Evolutionary conservation across 2,888 invertebrate species (phyloP), one percentile per base, ranked within the genome.

Genomic region (Anorthoa munda): DNA sequence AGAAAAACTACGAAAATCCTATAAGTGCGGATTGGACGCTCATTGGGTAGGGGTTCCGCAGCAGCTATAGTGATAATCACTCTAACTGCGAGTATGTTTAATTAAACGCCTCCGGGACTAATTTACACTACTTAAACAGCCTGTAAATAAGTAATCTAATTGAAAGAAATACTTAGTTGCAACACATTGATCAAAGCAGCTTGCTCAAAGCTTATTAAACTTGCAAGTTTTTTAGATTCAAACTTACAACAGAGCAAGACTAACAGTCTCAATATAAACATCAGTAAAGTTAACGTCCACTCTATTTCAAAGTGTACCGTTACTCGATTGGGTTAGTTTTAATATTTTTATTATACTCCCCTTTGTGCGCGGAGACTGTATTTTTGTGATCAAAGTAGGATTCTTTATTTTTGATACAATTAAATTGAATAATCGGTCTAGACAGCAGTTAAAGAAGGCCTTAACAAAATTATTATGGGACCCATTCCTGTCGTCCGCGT

Each of bases 1-100:
- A 72, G 51, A 68, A 72, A n/a, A 77, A 69, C 80, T 67, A 73
- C 48, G 51, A 72, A 67, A 82, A 82, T 51, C 56, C n/a, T 67
- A 21, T 66, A 82, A 76, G 45, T 39, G 53, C 15, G 60, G 39
- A 23, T 50, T n/a, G n/a, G 46, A 58, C 55, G 21, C 23, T 23
- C 26, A 39, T 60, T 77, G 23, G 53, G 17, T 48, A 21, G 15
- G 39, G 66, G 64, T 82, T 77, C 79, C 51, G 72, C 56, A 31
- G 72, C 56, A 31, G 23, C 46, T 26, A 56, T 53, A 64, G 7
- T 53, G 18, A 13, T 45, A 61, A 51, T 46, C 63, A 48, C 26
- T 72, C 7, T 15, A 55, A 13, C 15, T 45, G 15, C 53, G 48
- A 53, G 11, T 58, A 21, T 15, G n/a, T 7, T 75, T 45, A 50